phyloP scores from a whole-genome alignment of 2,113 vertebrate genomes.

The Charadrius vociferus region DNA sequence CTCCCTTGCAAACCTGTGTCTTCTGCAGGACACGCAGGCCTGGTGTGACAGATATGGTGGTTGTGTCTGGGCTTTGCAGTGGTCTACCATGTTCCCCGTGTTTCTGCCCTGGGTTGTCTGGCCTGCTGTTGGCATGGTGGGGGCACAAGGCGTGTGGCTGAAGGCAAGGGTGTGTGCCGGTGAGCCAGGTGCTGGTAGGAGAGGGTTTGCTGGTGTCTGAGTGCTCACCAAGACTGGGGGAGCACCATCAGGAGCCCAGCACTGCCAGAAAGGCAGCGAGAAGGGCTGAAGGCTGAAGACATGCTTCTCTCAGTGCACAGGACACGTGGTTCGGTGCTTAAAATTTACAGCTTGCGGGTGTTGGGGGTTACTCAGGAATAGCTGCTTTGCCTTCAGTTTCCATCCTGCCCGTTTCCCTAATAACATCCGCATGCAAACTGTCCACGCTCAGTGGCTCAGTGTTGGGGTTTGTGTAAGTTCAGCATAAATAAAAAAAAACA shows the following conservation, averaged over 20 bases:
- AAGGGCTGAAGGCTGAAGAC: background rate
- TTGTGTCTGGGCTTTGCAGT: rapidly evolving
- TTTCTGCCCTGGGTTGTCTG: background rate
- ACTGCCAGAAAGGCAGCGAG: rapidly evolving
- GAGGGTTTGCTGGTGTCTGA: background rate
- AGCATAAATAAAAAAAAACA: background rate
- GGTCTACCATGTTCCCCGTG: background rate
- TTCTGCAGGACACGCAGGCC: rapidly evolving
- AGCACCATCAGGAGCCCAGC: rapidly evolving
- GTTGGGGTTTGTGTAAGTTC: background rate
- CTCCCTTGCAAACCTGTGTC: background rate
- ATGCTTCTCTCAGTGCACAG: rapidly evolving
- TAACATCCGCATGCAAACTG: too few relatives aligned
- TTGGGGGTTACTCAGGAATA: background rate
- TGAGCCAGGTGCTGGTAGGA: background rate
- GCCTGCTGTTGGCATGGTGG: background rate
- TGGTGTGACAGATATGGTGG: rapidly evolving
- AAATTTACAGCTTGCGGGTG: background rate
- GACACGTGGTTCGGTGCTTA: background rate
- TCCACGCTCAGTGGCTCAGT: rapidly evolving
- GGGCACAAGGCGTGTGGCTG: background rate
- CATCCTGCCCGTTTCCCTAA: background rate
- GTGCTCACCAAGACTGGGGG: rapidly evolving
- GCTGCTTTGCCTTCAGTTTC: background rate
- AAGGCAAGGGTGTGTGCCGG: background rate